Base-by-base conservation (phyloP, 2,797 vertebrate genomes). In the Sebastiscus tertius region DNA sequence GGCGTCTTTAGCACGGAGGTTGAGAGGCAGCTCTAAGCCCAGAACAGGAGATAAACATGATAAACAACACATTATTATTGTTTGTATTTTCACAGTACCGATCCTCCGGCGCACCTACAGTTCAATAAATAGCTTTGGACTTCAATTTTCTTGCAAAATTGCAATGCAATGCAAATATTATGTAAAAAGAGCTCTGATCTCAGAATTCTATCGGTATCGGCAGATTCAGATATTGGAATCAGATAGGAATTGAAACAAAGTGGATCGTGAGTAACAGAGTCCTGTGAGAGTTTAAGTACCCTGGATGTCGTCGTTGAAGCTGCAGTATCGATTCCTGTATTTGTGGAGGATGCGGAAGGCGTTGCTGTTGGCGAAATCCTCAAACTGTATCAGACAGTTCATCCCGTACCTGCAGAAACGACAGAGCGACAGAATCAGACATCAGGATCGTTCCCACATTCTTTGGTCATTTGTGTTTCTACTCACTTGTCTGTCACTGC, bases 261-360 rank as follows among this genome's bases (percentile, higher is more conserved):
- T 42, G 39, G 39, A 42, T 42, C 6, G 2, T 42, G 39, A n/a
- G n/a, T 12, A 22, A 55, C n/a, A 11, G 52, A 54, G n/a, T n/a
- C 4, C 16, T 12, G 2, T 26, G 34, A 52, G 27, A 12, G 36
- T 54, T n/a, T 13, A 2, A n/a, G 72, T 64, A 99, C 98, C 98
- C 95, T 99, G 99, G 90, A 99, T 99, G 88, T 99, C 99, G 58
- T 99, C 98, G 5, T 99, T 99, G 94, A 99, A 99, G 24, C 96
- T 97, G 74, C 98, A 99, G 87, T 97, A 99, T 69, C 92, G 96
- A 90, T 96, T 95, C 74, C 98, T 97, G 92, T 99, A 99, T 87
- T 99, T 99, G 92, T 96, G 96, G 84, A 99, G 98, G 71, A 99
- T 97, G 58, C 98, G 97, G 81, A 99, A 99, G 9, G 98, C 98